Conservation (phyloP, 2,888 invertebrate genomes). For the Heteromurus nitidus region DNA sequence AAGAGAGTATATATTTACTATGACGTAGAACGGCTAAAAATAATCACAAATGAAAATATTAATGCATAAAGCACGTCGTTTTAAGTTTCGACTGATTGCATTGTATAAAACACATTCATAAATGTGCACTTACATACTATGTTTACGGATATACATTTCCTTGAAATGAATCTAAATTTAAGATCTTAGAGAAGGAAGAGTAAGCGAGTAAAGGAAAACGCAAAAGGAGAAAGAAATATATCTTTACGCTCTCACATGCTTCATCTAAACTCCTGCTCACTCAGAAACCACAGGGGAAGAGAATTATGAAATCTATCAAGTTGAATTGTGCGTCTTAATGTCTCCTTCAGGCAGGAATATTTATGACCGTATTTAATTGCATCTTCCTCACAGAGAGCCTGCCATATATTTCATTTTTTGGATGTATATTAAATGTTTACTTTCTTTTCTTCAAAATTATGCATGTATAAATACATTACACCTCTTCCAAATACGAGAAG, state of each 20-base stretch:
- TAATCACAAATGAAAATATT: too few species aligned
- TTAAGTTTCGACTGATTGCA: too few species aligned
- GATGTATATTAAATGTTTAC: conserved; percentile 57
- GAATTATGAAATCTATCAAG: conserved; percentile 61
- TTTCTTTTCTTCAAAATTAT: conserved; percentile 19
- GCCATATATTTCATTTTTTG: conserved; percentile 61
- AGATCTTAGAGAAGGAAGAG: not conserved
- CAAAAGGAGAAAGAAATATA: conserved; percentile 35
- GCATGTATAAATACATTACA: too few species aligned
- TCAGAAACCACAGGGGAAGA: conserved; percentile 30
- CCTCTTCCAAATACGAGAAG: too few species aligned
- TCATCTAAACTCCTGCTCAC: conserved; percentile 37
- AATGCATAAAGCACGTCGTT: too few species aligned
- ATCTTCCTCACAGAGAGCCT: conserved; percentile 55
- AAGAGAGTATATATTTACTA: too few species aligned
- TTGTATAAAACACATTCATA: too few species aligned
- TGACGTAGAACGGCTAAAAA: too few species aligned
- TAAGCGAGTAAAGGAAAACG: not conserved
- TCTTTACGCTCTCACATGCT: conserved; percentile 26
- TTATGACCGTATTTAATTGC: conserved; percentile 63
- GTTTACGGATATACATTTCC: too few species aligned
- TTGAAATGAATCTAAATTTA: not conserved
- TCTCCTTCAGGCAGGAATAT: conserved; percentile 63
- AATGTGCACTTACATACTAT: too few species aligned
- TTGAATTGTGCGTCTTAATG: conserved; percentile 57